phyloP scores from a whole-genome alignment of 1,140 invertebrate genomes.

The Euwallacea similis region DNA sequence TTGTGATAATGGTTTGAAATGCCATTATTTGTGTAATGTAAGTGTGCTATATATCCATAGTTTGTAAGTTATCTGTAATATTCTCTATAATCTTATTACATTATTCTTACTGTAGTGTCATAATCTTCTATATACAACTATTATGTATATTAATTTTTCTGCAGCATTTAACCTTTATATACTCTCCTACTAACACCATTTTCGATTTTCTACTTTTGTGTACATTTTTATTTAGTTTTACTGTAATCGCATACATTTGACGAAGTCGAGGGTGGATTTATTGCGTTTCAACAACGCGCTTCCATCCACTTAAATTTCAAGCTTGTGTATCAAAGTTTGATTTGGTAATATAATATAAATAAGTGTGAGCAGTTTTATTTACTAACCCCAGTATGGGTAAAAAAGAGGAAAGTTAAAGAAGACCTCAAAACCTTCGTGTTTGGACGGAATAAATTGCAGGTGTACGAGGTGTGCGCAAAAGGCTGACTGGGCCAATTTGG shows the following conservation, averaged over 20 bases:
- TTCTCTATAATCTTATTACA: constrained; percentile 35
- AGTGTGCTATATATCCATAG: constrained; percentile 49
- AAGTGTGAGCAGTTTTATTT: neutral
- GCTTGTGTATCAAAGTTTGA: constrained; percentile 37
- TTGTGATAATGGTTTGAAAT: constrained; percentile 51
- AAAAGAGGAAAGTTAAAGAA: no score
- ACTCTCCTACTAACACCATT: constrained; percentile 26
- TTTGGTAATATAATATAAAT: constrained; percentile 34
- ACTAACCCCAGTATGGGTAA: no score
- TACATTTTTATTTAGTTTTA: constrained; percentile 31
- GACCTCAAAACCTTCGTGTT: no score
- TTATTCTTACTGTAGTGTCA: constrained; percentile 35
- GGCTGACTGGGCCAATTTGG: no score
- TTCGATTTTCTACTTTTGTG: constrained; percentile 32
- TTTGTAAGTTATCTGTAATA: constrained; percentile 35
- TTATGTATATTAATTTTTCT: constrained; percentile 30
- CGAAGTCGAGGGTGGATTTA: neutral
- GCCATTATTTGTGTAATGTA: constrained; percentile 49
- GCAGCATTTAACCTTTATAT: constrained; percentile 28
- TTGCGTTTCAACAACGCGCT: neutral
- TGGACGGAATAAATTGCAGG: no score
- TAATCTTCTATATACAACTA: constrained; percentile 15
- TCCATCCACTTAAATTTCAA: constrained; percentile 18
- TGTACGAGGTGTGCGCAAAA: no score
- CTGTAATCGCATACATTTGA: constrained; percentile 25